Conservation (phyloP, 2,797 vertebrate genomes). For the Ctenosaura bakeri region DNA sequence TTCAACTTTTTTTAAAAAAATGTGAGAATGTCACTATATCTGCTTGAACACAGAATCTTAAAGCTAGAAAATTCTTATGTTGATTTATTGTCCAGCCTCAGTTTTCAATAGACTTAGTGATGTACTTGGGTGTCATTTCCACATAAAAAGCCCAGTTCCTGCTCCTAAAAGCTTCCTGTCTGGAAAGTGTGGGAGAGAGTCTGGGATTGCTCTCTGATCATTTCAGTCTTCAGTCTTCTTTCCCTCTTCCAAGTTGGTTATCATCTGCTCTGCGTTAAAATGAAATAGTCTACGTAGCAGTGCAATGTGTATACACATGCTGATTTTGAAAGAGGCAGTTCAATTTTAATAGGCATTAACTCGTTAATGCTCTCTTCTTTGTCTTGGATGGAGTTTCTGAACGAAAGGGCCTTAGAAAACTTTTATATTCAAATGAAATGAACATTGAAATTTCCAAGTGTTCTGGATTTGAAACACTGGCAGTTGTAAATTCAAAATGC, state of each 20-base stretch:
- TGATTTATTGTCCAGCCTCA: neutral
- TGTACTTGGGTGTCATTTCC: constrained; percentile 16
- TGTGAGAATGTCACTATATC: neutral
- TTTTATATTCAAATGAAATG: neutral
- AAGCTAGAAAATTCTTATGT: neutral
- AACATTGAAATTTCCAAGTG: neutral
- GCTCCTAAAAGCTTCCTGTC: constrained; percentile 26
- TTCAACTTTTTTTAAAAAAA: neutral
- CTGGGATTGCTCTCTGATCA: neutral
- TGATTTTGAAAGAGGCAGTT: neutral
- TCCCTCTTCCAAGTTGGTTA: neutral
- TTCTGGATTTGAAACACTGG: neutral
- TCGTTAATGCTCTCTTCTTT: neutral
- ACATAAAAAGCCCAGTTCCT: constrained; percentile 12
- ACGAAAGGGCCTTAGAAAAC: neutral
- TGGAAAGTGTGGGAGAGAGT: constrained; percentile 1
- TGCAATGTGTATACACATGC: neutral
- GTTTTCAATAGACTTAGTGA: neutral
- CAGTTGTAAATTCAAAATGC: neutral
- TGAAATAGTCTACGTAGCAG: neutral
- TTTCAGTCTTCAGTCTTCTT: constrained; percentile 9
- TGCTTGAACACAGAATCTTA: neutral
- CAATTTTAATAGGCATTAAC: constrained; percentile 6
- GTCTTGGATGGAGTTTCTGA: neutral
- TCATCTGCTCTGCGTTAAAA: constrained; percentile 24